Evolutionary conservation across 53 echinoderm and acorn worm species (phyloP).

Genomic region (Actinopyga echinites): DNA sequence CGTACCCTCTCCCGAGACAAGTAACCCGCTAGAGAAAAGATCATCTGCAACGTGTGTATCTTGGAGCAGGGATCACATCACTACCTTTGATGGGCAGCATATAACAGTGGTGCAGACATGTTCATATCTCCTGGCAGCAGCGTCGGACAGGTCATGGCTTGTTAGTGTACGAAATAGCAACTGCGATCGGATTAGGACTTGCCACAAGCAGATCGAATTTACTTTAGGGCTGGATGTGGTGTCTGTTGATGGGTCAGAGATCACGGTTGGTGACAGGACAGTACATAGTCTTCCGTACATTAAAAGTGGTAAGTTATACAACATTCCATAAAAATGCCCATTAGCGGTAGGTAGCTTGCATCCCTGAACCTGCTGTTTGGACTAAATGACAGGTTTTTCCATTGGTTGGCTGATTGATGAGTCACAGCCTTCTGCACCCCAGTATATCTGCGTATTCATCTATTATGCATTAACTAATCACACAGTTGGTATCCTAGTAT

Average conservation of each 20-base stretch:
- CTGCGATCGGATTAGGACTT: conserved; percentile 67
- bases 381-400: no score
- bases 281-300: conserved; percentile 65
- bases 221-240: conserved; percentile 75
- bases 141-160: conserved; percentile 64
- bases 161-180: conserved; percentile 60
- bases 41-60: conserved; percentile 73
- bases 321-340: no score
- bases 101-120: conserved; percentile 74
- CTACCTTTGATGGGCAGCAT: conserved; percentile 71
- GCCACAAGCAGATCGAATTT: conserved; percentile 77
- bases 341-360: no score
- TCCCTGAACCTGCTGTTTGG: no score
- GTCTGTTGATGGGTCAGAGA: conserved; percentile 52
- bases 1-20: background rate
- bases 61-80: conserved; percentile 83
- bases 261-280: conserved; percentile 58
- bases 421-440: no score
- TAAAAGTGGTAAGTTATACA: conserved; percentile 63
- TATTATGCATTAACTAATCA: no score
- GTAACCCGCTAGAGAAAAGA: conserved; percentile 21
- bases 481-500: no score
- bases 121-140: conserved; percentile 70
- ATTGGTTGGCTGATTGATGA: no score
- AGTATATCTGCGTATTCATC: no score